Evolutionary conservation across 64 coral and sea anemone genomes (phyloP).

Genomic region (Stichodactyla helianthus): DNA sequence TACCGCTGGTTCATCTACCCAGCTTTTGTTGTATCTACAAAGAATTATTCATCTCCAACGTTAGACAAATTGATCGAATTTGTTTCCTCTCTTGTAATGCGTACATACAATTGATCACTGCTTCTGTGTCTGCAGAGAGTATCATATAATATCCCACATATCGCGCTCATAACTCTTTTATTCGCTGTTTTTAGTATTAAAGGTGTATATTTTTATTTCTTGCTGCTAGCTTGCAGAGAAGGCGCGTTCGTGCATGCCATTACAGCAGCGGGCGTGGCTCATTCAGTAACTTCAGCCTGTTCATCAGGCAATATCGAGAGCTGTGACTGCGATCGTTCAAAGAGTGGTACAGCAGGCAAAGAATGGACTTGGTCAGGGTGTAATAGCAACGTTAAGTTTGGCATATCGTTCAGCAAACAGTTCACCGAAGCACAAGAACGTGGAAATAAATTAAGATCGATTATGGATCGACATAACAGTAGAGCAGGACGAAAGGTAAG

Average conservation of each 20-base stretch:
- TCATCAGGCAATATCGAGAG: slow-evolving; percentile 62
- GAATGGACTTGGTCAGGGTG: slow-evolving; percentile 95
- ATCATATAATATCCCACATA: too few species aligned
- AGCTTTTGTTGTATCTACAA: too few species aligned
- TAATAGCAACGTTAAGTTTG: slow-evolving; percentile 92
- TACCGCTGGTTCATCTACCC: too few species aligned
- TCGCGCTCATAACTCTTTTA: not conserved
- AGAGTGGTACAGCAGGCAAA: slow-evolving; percentile 42
- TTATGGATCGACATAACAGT: slow-evolving; percentile 92
- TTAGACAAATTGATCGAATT: too few species aligned
- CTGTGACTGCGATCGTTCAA: slow-evolving; percentile 85
- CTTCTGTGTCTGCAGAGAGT: too few species aligned
- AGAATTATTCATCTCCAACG: too few species aligned
- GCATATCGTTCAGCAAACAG: slow-evolving; percentile 62
- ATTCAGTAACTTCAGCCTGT: slow-evolving; percentile 76
- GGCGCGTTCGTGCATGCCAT: slow-evolving; percentile 80
- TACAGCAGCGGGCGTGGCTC: slow-evolving; percentile 92
- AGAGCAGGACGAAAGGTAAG: slow-evolving; percentile 85
- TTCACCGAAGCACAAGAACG: slow-evolving; percentile 69
- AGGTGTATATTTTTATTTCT: not conserved
- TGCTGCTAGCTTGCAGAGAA: slow-evolving; percentile 66
- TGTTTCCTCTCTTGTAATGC: too few species aligned
- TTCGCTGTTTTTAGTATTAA: not conserved
- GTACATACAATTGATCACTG: too few species aligned
- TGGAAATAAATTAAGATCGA: slow-evolving; percentile 46